phyloP scores from a whole-genome alignment of 2,113 vertebrate genomes.

The Epinephelus fuscoguttatus region DNA sequence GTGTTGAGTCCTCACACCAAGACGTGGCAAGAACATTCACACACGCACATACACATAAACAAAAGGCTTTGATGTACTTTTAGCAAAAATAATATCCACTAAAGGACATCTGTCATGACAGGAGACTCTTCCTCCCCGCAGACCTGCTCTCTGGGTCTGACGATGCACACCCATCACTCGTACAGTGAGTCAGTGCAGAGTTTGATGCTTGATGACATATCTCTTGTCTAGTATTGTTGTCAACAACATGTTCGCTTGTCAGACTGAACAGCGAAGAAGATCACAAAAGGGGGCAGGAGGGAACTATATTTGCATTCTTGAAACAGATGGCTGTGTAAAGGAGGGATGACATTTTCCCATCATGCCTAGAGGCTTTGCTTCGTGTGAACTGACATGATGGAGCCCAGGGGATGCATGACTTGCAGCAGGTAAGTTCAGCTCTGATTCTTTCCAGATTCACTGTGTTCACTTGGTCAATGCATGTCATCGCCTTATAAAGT shows the following conservation, averaged over 20 bases:
- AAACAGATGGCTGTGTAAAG: conserved; percentile 69
- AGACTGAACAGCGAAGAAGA: conserved; percentile 52
- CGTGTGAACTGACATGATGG: conserved; percentile 65
- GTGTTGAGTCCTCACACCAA: conserved; percentile 73
- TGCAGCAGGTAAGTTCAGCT: conserved; percentile 65
- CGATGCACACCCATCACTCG: conserved; percentile 54
- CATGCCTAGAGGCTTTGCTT: conserved; percentile 61
- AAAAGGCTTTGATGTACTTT: conserved; percentile 55
- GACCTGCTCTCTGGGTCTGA: conserved; percentile 38
- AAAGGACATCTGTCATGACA: conserved; percentile 33
- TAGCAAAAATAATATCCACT: conserved; percentile 31
- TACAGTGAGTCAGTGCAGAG: conserved; percentile 38
- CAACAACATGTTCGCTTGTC: conserved; percentile 67
- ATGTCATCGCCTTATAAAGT: conserved; percentile 47
- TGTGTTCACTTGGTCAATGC: conserved; percentile 20
- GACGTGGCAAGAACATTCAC: conserved; percentile 72
- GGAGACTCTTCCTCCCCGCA: conserved; percentile 11
- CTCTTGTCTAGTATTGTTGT: conserved; percentile 65
- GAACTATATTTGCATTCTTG: conserved; percentile 66
- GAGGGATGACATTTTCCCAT: conserved; percentile 72
- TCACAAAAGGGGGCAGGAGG: conserved; percentile 55
- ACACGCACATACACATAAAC: conserved; percentile 57
- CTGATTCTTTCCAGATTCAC: conserved; percentile 54
- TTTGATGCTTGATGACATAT: conserved; percentile 69
- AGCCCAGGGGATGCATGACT: conserved; percentile 63